Evolutionary conservation across 2,113 vertebrate species (phyloP), one percentile per base, ranked within the genome.

Genomic region (Proteles cristata): DNA sequence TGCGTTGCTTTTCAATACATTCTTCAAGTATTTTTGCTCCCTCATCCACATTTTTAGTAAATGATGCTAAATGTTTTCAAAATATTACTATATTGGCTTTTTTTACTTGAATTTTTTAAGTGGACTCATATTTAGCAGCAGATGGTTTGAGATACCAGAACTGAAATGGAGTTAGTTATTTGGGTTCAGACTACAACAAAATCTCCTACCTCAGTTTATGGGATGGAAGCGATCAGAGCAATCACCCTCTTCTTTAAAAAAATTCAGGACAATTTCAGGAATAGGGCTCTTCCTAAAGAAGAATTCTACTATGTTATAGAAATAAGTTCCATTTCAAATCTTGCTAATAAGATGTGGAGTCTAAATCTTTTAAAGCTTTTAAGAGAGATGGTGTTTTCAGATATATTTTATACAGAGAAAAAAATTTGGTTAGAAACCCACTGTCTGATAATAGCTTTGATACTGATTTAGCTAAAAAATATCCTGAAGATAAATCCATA

Each of bases 81-180:
- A 97, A 95, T 98, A 98, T 97, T 98, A 95, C 98, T 98, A 97
- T 93, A 97, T 94, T 98, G 98, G 97, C 94, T 97, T 98, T 98
- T 98, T 98, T 98, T 97, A 98, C 97, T 97, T 98, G 94, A 94
- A 98, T 96, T 98, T 98, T 98, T 96, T 96, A 98, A 98, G 97
- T 94, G 97, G 91, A 98, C 96, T 98, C 98, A 98, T 98, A 97
- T 98, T 99, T 99, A 98, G 91, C 93, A 97, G 97, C 96, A 96
- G 95, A 98, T 98, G 96, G 94, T 95, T 98, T 11, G 48, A 98
- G 97, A 98, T 88, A 88, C 93, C 96, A 96, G 97, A 98, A 98
- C 96, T 98, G 96, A 97, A 98, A 98, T 97, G 94, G 84, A 98
- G 95, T 97, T 95, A 96, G 97, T 96, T 98, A 98, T 99, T 97